phyloP scores from a whole-genome alignment of 2,113 vertebrate species.

The Pseudorectes ferrugineus region DNA sequence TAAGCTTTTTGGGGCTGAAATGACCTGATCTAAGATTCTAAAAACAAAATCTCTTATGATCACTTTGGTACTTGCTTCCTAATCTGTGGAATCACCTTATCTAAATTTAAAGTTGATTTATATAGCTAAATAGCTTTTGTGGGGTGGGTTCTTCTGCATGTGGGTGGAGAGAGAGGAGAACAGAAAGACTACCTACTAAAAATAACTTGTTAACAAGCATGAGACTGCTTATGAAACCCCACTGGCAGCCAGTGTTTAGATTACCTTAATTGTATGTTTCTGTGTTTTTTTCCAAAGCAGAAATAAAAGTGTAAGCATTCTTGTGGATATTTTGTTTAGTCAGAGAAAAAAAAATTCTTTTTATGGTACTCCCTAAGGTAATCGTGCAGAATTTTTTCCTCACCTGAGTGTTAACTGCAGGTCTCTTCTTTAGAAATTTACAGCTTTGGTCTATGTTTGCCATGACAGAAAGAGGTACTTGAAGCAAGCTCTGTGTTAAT shows the following conservation, averaged over 20 bases:
- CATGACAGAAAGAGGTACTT: not conserved
- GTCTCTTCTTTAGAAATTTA: not conserved
- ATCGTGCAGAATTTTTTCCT: not conserved
- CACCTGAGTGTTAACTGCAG: not conserved
- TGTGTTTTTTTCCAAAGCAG: not conserved
- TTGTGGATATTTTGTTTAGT: not conserved
- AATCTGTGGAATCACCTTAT: not conserved
- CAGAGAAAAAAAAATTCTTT: not conserved
- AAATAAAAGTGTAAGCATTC: not conserved
- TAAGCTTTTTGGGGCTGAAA: not conserved
- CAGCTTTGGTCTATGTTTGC: not conserved
- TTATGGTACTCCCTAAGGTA: not conserved
- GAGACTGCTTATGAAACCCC: constrained; percentile 32
- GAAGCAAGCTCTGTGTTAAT: not conserved
- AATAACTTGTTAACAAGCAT: constrained; percentile 30
- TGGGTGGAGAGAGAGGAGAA: not conserved
- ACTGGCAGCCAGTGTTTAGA: constrained; percentile 7
- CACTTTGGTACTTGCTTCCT: not conserved
- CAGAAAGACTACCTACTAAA: constrained; percentile 24
- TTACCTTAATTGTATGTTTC: constrained; percentile 29
- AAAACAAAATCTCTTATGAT: not conserved
- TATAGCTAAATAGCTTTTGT: not conserved
- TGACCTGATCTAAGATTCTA: not conserved
- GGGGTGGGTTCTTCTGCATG: not conserved
- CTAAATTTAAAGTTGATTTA: constrained; percentile 6